Base-by-base conservation (phyloP, 2,888 invertebrate genomes). In the Andrena praecox region DNA sequence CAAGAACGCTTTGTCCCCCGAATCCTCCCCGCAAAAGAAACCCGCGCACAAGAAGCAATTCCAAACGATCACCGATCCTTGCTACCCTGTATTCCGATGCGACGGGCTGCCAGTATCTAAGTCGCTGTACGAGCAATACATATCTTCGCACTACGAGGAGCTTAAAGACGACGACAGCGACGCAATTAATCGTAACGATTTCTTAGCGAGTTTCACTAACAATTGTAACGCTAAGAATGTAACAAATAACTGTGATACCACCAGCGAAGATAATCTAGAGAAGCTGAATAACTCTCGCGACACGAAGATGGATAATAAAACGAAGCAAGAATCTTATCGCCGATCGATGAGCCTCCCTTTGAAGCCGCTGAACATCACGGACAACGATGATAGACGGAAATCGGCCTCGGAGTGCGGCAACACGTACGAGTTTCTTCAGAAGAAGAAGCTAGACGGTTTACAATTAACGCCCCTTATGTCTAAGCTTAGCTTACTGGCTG, bases 381-480 rank as follows among this genome's bases (percentile, higher is more conserved):
- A 92, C 10, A 90, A 89, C 5, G 94, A 94, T 2, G 94, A 94
- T 12, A 88, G 91, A 12, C 80, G 91, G 33, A 93, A 91, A 82
- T 91, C 91, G 5, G 85, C 87, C 7, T 91, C 92, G 0, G 93
- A 92, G 24, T 91, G 87, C 33, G 86, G 88, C 50, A 89, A 89
- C 16, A 80, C 87, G 2, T 91, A 91, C 50, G 91, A 92, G 68
- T 80, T 94, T 20, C 89, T 93, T 50, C 92, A 91, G 52, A 92
- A 90, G 84, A 95, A 95, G 89, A 96, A 96, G 85, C 86, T 96
- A 48, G 95, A 95, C 10, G 97, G 97, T 0, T 96, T 97, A 0
- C 97, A 97, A 80, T 91, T 97, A 68, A 97, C 97, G 0, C 98
- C 98, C 0, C 92, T 97, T 0, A 97, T 98, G 97, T 97, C 97